Percentiles rank a stretch among this genome's conserved stretches.
Conservation (phyloP, 2,888 invertebrate genomes). For the Heliconius charithonia region DNA sequence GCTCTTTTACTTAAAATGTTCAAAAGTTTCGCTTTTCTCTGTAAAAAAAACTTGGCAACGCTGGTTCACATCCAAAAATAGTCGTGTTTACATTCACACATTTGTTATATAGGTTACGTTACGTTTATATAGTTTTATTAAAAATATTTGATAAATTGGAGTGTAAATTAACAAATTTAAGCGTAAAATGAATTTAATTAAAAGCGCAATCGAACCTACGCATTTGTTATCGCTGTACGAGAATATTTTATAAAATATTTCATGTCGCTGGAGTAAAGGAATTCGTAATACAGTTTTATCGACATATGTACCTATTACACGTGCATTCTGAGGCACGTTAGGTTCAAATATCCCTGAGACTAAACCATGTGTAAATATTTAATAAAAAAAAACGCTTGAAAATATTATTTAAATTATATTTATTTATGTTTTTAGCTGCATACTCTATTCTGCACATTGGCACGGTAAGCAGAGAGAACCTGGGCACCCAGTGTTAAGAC, state of each 20-base stretch:
- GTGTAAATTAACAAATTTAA: slow-evolving; percentile 7
- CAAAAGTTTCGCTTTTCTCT: too few species aligned
- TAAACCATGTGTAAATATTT: background rate
- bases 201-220: background rate
- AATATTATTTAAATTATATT: too few species aligned
- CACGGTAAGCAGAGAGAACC: too few species aligned
- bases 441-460: too few species aligned
- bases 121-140: slow-evolving; percentile 4
- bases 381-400: too few species aligned
- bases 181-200: slow-evolving; percentile 10
- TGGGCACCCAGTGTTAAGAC: too few species aligned
- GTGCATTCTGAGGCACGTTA: background rate
- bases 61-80: too few species aligned
- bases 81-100: too few species aligned
- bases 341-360: background rate
- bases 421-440: too few species aligned
- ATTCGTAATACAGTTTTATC: background rate
- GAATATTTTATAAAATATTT: slow-evolving; percentile 12
- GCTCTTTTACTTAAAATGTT: too few species aligned
- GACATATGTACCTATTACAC: background rate
- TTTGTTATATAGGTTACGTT: too few species aligned
- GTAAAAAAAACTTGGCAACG: too few species aligned
- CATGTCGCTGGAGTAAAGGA: background rate
- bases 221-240: background rate
- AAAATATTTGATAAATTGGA: slow-evolving; percentile 16